Base-by-base conservation (phyloP, 2,797 vertebrate genomes). In the Malurus splendens region DNA sequence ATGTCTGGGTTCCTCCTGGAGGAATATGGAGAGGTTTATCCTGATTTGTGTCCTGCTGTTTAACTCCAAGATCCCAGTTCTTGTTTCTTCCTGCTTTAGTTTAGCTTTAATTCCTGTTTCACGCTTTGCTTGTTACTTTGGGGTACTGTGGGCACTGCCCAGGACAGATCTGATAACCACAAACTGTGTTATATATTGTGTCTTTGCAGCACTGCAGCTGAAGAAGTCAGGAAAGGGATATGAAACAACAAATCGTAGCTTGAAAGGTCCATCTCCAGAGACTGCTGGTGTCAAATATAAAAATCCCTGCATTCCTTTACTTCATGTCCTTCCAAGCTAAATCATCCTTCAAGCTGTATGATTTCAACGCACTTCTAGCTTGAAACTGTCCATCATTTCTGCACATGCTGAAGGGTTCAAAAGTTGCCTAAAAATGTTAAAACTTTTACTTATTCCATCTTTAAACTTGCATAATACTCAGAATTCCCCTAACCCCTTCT, bases 111-210 rank as follows among this genome's bases (percentile, higher is more conserved):
- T 64, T 82, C 60, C 15, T 38, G 10, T 7, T 41, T 11, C 7
- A 17, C 12, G 15, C 16, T 93, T 64, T 65, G 19, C 51, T 60
- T 19, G 11, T 51, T 75, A 30, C 50, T 78, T 33, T 47, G 24
- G 42, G 33, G 3, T 57, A 12, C 15, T 51, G 42, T 24, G 4
- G 27, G 6, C 12, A 18, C n/a, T 0, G 2, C 9, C 24, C 12
- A 47, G 28, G 51, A 68, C n/a, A 52, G 22, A 20, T 32, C 18
- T 20, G 18, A 55, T 10, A 57, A 50, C 7, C 17, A 50, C 25
- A 20, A 22, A 24, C 18, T 18, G 6, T 36, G 36, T 36, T 36
- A 36, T 9, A 1, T 7, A 2, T 19, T 13, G 7, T 38, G 38
- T 42, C 42, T 23, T 22, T 30, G 74, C n/a, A 68, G 22, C 38